Evolutionary conservation across 2,113 vertebrate genomes (phyloP).

Genomic region (Perca schrenkii): DNA sequence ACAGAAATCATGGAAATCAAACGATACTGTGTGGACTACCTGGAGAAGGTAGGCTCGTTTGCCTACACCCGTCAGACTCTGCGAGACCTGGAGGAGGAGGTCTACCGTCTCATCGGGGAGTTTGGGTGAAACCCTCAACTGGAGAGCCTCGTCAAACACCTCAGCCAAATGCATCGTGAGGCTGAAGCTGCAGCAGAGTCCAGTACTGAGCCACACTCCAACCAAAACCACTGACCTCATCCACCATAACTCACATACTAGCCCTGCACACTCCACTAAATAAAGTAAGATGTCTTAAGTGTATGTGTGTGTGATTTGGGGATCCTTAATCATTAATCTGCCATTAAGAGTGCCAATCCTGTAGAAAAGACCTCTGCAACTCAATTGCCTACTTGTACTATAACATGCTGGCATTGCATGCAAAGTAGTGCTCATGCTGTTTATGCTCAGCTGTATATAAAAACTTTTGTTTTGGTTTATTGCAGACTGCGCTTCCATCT

Average conservation of each 20-base stretch:
- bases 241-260: background rate
- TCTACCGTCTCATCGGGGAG: constrained; percentile 89
- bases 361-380: constrained; percentile 33
- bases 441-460: constrained; percentile 9
- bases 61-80: constrained; percentile 93
- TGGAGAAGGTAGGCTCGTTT: constrained; percentile 95
- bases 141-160: constrained; percentile 88
- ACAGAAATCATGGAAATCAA: constrained; percentile 97
- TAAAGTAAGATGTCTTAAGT: constrained; percentile 4
- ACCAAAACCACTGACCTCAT: constrained; percentile 55
- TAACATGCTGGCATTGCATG: constrained; percentile 46
- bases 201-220: constrained; percentile 8
- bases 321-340: constrained; percentile 49
- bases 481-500: constrained; percentile 4
- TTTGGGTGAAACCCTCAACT: constrained; percentile 95
- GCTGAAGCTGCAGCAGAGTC: constrained; percentile 46
- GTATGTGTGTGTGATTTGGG: constrained; percentile 37
- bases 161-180: constrained; percentile 90
- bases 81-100: constrained; percentile 90
- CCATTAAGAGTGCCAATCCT: constrained; percentile 62
- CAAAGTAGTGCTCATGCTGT: constrained; percentile 29
- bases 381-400: constrained; percentile 39
- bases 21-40: constrained; percentile 96
- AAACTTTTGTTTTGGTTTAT: constrained; percentile 8
- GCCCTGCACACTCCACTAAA: constrained; percentile 21